Evolutionary conservation across 2,113 vertebrate species (phyloP), one percentile per base, ranked within the genome.

Genomic region (zebrafish (Danio rerio)): DNA sequence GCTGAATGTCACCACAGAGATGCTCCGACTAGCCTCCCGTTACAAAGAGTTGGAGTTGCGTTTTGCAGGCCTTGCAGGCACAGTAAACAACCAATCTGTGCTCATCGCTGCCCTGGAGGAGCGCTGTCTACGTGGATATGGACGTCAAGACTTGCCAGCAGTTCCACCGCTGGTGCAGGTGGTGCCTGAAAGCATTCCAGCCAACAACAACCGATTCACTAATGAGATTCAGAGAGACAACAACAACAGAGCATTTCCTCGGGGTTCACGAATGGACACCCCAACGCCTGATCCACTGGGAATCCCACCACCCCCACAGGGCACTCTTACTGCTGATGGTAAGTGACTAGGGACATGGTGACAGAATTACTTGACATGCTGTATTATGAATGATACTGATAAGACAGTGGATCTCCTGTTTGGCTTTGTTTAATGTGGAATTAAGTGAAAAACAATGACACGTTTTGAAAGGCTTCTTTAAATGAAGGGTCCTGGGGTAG

Each of bases 61-160:
- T 78, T 99, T 96, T 0, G 93, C 96, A 3, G 92, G 90, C 1
- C 90, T 99, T 85, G 96, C 97, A 0, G 93, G 95, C 20, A 93
- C 97, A 59, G 97, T 99, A 61, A 99, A 99, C 88, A 99, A 99
- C 89, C 98, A 99, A 93, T 99, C 98, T 0, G 86, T 95, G 79
- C 94, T 95, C 5, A 99, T 99, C 88, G 89, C 96, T 0, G 78
- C 94, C 50, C 70, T 99, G 87, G 98, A 99, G 85, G 97, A 99
- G 66, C 97, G 97, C 89, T 99, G 98, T 86, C 82, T 97, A 88
- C 92, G 93, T 61, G 90, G 95, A 42, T 93, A 93, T 86, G 95
- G 95, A 0, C 94, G 93, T 13, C 91, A 95, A 11, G 96, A 98
- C 81, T 82, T 93, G 2, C 96, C 96, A 0, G 91, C 89, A 0